Base-by-base conservation (phyloP, 2,888 invertebrate species). In the Gymnosoma rotundatum region DNA sequence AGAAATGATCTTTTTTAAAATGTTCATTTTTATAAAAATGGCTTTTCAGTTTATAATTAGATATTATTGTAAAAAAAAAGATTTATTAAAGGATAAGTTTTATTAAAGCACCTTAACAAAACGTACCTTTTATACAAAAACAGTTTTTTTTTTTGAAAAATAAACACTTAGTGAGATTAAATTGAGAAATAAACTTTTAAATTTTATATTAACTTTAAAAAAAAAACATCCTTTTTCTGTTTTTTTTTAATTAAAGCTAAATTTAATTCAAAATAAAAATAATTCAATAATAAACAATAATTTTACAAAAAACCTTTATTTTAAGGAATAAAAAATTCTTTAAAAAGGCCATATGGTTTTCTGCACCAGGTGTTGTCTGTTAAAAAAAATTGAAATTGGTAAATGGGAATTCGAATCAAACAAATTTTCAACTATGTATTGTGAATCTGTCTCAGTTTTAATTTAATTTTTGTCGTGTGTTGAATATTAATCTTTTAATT, bases 271-370 rank as follows among this genome's bases (percentile, higher is more conserved):
- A 32, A 32, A 32, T 32, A 2, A 32, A 32, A 25, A 25, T 9
- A 38, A 50, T n/a, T 38, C 20, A 2, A 54, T 48, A 45, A 61
- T 12, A 10, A 42, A 60, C 2, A 45, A 12, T 45, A 50, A 50
- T 50, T n/a, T 18, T n/a, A 72, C 63, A 78, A 78, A 60, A 80
- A 84, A 81, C 61, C 67, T 76, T 74, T 58, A 70, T 60, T 61
- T 75, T 74, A 79, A 72, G 73, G 50, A 25, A 36, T 54, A 48
- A 48, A 2, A 10, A 36, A 73, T 36, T 56, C 25, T 36, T 25
- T 0, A 12, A 8, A 75, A 66, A 32, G 32, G 20, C 58, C 20
- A 58, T 18, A 16, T 61, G 63, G 58, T 80, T 54, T 58, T 81
- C 54, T 66, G 54, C 56, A 58, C 36, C 38, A 20, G 63, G 54